Percentiles rank a stretch among this genome's conserved stretches.
Conservation (phyloP, 2,113 vertebrate species). For the Chrysochloris asiatica region DNA sequence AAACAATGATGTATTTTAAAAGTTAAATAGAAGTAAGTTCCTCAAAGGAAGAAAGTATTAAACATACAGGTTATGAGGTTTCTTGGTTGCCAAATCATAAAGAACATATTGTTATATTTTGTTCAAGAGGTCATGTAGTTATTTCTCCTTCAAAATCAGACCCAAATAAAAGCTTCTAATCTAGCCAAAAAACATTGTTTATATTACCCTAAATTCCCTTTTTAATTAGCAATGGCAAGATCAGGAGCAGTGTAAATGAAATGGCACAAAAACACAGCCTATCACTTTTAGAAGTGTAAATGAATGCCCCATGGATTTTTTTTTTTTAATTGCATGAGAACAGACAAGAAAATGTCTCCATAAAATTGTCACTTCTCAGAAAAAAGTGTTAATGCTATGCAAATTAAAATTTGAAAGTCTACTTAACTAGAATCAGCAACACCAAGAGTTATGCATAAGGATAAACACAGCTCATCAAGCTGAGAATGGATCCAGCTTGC, state of each 20-base stretch:
- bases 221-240: constrained; percentile 67
- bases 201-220: constrained; percentile 45
- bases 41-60: neutral
- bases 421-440: constrained; percentile 54
- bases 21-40: neutral
- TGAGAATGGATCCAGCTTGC: neutral
- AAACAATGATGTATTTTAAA: neutral
- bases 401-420: constrained; percentile 68
- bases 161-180: neutral
- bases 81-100: neutral
- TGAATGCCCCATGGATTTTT: constrained; percentile 63
- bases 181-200: constrained; percentile 47
- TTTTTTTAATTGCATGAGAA: constrained; percentile 66
- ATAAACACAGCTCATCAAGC: neutral
- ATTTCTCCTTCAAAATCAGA: neutral
- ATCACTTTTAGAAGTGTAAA: constrained; percentile 71
- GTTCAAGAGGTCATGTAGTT: neutral
- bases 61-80: neutral
- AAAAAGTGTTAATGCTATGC: constrained; percentile 70
- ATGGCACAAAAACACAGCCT: constrained; percentile 48
- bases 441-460: neutral
- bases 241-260: constrained; percentile 65
- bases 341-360: constrained; percentile 48
- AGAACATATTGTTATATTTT: neutral
- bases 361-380: constrained; percentile 60